Evolutionary conservation across 2,888 invertebrate genomes (phyloP).

Genomic region (Himalopsyche japonica): DNA sequence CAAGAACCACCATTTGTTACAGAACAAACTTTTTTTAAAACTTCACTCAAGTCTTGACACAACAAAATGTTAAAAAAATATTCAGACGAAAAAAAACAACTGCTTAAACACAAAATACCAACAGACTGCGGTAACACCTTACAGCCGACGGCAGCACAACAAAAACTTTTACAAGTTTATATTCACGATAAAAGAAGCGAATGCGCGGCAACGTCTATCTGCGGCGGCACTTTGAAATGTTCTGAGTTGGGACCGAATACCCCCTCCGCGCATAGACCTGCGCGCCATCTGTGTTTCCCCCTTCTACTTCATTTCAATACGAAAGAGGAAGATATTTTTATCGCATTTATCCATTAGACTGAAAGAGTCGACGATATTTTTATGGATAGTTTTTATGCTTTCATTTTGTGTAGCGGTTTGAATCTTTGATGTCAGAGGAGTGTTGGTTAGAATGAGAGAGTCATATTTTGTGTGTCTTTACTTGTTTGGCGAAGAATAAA

Average conservation of each 20-base stretch:
- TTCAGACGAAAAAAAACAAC: neutral
- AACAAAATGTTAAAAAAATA: conserved; percentile 12
- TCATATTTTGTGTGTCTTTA: conserved; percentile 42
- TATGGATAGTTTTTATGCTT: neutral
- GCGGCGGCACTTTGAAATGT: conserved; percentile 11
- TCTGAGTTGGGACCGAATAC: conserved; percentile 41
- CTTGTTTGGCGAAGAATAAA: conserved; percentile 57
- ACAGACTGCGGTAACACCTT: conserved; percentile 47
- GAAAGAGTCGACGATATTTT: neutral
- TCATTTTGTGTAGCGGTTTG: neutral
- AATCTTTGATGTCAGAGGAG: conserved; percentile 35
- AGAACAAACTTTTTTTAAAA: conserved; percentile 46
- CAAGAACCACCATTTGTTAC: conserved; percentile 83
- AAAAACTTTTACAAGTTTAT: neutral
- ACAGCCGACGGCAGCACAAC: conserved; percentile 16
- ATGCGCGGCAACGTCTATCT: conserved; percentile 1
- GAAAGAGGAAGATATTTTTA: neutral
- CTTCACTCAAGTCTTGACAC: conserved; percentile 40
- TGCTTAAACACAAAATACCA: conserved; percentile 48
- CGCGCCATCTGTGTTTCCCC: conserved; percentile 53
- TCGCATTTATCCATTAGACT: neutral
- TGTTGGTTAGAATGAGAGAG: conserved; percentile 61
- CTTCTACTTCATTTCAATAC: conserved; percentile 26
- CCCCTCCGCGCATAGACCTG: conserved; percentile 48
- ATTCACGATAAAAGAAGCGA: conserved; percentile 4